These are phyloP conservation scores for Astropecten irregularis DNA, from an alignment of 53 echinoderm and acorn worm species.

Conservation along the genomic window DNA sequence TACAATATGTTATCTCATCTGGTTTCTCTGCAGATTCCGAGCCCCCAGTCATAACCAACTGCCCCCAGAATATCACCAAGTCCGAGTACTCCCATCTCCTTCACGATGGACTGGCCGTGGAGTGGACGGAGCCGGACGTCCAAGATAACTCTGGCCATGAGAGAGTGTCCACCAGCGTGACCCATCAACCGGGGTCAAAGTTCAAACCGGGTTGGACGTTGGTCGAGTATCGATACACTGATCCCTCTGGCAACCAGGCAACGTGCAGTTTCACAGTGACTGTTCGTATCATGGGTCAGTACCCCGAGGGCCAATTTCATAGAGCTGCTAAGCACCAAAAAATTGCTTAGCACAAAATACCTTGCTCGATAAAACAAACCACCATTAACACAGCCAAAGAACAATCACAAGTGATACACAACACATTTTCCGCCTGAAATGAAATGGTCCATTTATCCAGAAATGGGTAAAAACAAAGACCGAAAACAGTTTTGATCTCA, in stretches of 20 bases:
- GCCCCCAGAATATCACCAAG: slow-evolving; percentile 15
- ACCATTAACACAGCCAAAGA: too few relatives aligned
- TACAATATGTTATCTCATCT: too few relatives aligned
- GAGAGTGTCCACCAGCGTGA: not conserved
- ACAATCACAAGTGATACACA: too few relatives aligned
- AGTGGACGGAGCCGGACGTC: slow-evolving; percentile 13
- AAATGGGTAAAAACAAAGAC: too few relatives aligned
- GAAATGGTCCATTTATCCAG: too few relatives aligned
- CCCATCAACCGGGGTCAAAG: slow-evolving; percentile 32
- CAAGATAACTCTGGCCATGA: slow-evolving; percentile 12
- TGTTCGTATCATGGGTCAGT: slow-evolving; percentile 7
- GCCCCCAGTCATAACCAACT: slow-evolving; percentile 16
- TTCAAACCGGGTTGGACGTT: slow-evolving; percentile 4
- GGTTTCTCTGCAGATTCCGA: slow-evolving; percentile 19
- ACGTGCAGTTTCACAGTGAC: slow-evolving; percentile 11
- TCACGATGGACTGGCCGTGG: not conserved
- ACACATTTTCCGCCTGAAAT: too few relatives aligned
- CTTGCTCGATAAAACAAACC: too few relatives aligned
- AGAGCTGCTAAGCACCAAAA: too few relatives aligned
- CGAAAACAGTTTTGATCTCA: too few relatives aligned
- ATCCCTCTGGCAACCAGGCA: slow-evolving; percentile 25
- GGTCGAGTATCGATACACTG: slow-evolving; percentile 16
- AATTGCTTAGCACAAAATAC: too few relatives aligned
- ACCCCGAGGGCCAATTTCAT: too few relatives aligned
- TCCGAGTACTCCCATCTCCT: slow-evolving; percentile 6